Evolutionary conservation across 2,797 vertebrate species (phyloP).

Genomic region (Gila robusta): DNA sequence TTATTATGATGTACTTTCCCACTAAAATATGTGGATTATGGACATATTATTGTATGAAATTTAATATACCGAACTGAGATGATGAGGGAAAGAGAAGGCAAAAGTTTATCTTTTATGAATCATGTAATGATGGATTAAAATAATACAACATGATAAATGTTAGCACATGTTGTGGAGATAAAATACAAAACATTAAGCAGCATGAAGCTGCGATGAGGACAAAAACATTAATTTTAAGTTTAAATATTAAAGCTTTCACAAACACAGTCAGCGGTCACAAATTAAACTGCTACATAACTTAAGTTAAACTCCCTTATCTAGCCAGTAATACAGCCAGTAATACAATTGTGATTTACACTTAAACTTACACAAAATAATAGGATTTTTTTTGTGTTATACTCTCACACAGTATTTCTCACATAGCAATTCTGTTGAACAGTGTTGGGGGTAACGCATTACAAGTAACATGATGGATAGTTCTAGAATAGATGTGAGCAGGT

Average conservation of each 20-base stretch:
- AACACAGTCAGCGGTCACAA: conserved; percentile 4
- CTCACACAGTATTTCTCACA: too few species aligned
- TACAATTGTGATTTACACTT: not conserved
- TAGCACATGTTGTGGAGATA: not conserved
- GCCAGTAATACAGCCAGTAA: not conserved
- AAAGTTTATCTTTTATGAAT: not conserved
- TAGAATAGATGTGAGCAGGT: too few species aligned
- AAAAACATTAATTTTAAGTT: conserved; percentile 17
- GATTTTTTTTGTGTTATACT: not conserved
- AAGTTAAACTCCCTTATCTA: conserved; percentile 6
- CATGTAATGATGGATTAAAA: not conserved
- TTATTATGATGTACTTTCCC: not conserved
- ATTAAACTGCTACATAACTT: conserved; percentile 9
- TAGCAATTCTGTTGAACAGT: too few species aligned
- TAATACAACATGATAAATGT: not conserved
- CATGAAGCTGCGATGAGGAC: conserved; percentile 7
- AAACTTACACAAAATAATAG: not conserved
- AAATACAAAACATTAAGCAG: conserved; percentile 25
- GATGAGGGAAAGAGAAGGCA: not conserved
- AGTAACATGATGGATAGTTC: too few species aligned
- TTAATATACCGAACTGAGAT: not conserved
- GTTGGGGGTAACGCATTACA: too few species aligned
- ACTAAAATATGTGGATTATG: not conserved
- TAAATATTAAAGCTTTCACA: conserved; percentile 17
- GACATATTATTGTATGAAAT: not conserved